Evolutionary conservation across 2,888 invertebrate species (phyloP).

Genomic region (Xestia c-nigrum): DNA sequence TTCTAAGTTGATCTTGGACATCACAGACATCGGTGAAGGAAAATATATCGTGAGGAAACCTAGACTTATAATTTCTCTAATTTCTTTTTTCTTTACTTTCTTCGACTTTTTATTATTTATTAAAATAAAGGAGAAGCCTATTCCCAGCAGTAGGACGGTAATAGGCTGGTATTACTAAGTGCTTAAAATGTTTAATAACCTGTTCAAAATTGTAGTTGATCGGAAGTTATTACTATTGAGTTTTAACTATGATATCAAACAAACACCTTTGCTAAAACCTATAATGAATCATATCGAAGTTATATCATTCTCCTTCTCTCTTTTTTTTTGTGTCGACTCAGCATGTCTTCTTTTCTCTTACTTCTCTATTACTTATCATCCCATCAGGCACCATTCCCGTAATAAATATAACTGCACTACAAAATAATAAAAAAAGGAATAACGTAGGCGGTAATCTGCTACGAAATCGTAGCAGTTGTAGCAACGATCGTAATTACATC

Average conservation of each 20-base stretch:
- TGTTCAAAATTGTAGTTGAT: neutral
- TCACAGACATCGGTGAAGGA: no score
- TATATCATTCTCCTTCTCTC: no score
- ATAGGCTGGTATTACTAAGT: neutral
- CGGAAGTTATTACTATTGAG: neutral
- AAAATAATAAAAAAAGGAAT: neutral
- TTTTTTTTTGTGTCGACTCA: no score
- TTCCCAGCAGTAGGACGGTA: neutral
- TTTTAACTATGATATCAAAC: neutral
- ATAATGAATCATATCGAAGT: neutral
- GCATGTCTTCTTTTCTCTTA: no score
- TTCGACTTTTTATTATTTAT: no score
- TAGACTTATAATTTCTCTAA: no score
- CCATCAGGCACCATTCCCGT: neutral
- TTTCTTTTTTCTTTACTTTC: no score
- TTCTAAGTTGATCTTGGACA: no score
- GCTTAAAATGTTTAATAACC: neutral
- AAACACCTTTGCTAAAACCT: neutral
- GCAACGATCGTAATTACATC: neutral
- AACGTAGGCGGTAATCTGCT: neutral
- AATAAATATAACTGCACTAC: neutral
- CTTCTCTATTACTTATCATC: no score
- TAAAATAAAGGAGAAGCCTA: neutral
- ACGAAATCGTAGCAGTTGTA: neutral
- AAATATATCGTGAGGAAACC: no score